Base-by-base conservation (phyloP, 2,113 vertebrate genomes). In the Neolamprologus devosi region DNA sequence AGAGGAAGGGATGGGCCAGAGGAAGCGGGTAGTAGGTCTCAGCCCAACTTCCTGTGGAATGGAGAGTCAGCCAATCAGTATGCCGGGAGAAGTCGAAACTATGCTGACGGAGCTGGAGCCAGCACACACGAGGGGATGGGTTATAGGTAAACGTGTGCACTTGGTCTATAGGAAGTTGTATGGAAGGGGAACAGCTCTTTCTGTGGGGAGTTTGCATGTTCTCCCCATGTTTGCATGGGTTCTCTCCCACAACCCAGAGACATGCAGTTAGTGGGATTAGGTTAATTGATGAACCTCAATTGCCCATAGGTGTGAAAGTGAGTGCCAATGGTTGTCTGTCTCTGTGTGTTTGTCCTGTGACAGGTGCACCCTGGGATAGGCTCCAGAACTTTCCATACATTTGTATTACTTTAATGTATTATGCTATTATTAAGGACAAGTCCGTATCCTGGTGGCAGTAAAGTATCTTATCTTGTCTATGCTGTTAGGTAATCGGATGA, bases 71-170 rank as follows among this genome's bases (percentile, higher is more conserved):
- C 96, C 17, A 96, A 96, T 68, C 94, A 96, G 95, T 97, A 98
- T 80, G 83, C 94, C 30, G 95, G 96, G 82, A 97, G 98, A 91
- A 95, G 97, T 33, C 97, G 97, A 2, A 97, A 97, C 96, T 97
- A 98, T 58, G 94, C 96, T 5, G 98, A 98, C 4, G 97, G 95
- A 19, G 78, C 96, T 54, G 94, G 90, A 21, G 93, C 97, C 80
- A 88, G 94, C 87, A 93, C 93, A 4, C 68, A 95, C 7, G 98
- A 98, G 42, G 95, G 96, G 45, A 91, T 97, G 95, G 97, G 96
- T 63, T 97, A 98, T 94, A 95, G 97, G 98, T 99, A 90, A 90
- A 96, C 85, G 33, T 10, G 9, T 17, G 5, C n/a, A 21, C 79
- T 93, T 96, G 94, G 17, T 19, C 14, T 5, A 5, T 28, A 30